These are phyloP conservation scores for Enteromius argenteus DNA, from an alignment of 2,797 vertebrate species.

Conservation along the genomic window DNA sequence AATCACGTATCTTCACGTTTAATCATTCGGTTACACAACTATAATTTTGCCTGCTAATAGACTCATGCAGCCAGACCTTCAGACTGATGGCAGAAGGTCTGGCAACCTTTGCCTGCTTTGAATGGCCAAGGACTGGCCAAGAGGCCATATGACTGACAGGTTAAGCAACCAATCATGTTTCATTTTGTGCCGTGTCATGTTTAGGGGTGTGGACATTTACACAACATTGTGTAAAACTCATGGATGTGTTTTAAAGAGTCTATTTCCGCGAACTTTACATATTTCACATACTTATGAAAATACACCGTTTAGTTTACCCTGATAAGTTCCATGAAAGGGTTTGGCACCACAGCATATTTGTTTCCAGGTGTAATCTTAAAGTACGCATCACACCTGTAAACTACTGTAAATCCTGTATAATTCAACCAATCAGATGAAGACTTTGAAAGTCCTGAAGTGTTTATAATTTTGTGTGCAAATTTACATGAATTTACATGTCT, in stretches of 20 bases:
- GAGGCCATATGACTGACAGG: neutral
- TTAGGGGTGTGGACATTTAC: neutral
- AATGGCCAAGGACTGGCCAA: neutral
- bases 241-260: neutral
- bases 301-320: neutral
- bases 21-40: neutral
- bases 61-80: neutral
- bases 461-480: neutral
- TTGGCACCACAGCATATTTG: neutral
- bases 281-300: neutral
- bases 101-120: neutral
- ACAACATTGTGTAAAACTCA: neutral
- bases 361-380: neutral
- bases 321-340: neutral
- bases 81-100: neutral
- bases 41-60: neutral
- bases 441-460: neutral
- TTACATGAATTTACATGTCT: too few species aligned
- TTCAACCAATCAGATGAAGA: neutral
- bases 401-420: neutral
- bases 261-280: neutral
- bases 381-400: neutral
- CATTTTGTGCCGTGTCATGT: neutral
- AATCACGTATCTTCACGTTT: neutral
- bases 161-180: neutral